Evolutionary conservation across 2,888 invertebrate species (phyloP), one percentile per base, ranked within the genome.

Genomic region (Lasioglossum marginatum): DNA sequence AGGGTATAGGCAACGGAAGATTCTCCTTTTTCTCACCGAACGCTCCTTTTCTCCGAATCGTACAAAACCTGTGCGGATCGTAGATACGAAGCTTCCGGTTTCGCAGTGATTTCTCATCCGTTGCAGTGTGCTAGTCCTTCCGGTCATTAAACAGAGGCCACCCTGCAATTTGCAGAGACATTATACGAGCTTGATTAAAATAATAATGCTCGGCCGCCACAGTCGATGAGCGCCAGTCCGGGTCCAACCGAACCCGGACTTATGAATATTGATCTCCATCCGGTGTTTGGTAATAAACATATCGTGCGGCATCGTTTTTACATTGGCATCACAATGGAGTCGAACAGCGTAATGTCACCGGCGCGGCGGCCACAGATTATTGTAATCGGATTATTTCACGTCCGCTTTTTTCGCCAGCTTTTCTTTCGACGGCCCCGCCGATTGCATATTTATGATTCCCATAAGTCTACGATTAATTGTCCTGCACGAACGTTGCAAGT

Each of bases 251-350:
- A 81, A 86, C 87, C 71, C 57, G 57, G 76, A 75, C 93, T 94
- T 93, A 93, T 93, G 93, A 94, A 94, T 93, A 93, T 93, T 93
- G 92, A 93, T 93, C 92, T 85, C 90, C 91, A 91, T 93, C 92
- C 92, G 92, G 91, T 90, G 82, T 85, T 86, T 82, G 85, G 82
- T 89, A 89, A 91, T 90, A 89, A 91, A 88, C 88, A 90, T 88
- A 88, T 89, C 87, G 89, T 82, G 60, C 79, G 81, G 68, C 79
- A 87, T 89, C 89, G 87, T 91, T 90, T 82, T 89, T 87, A 73
- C 86, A 85, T 83, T 89, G 52, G 87, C 83, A 87, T 86, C 73
- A 91, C 90, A 91, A 89, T 91, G 82, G 81, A 86, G 79, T 82
- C 81, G 82, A 81, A 80, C 82, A 88, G 71, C 87, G 82, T 83